Evolutionary conservation across 2,888 invertebrate genomes (phyloP), one percentile per base, ranked within the genome.

Genomic region (Brachypalpus laphriformis): DNA sequence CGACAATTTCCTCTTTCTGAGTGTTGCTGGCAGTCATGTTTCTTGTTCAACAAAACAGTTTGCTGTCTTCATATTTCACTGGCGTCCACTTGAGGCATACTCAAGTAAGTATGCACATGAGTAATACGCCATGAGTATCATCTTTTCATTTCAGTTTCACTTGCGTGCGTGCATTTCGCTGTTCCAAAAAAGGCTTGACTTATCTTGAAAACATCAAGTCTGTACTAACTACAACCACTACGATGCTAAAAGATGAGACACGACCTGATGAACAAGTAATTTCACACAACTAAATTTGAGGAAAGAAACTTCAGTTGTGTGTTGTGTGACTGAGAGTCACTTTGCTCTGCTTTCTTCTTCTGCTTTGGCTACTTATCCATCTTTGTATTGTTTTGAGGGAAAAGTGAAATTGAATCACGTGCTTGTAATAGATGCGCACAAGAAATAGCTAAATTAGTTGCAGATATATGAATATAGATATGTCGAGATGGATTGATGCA

Each of bases 401-500:
- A 83, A 85, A 85, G 83, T 85, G 83, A 85, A 85, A 85, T 85
- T 80, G 70, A 80, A 65, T 80, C 83, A 85, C 83, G 80, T 75
- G 83, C 72, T 28, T 9, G 22, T 47, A 68, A 78, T 66, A 68
- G 72, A 72, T 68, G 66, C 75, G 57, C 70, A 80, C 74, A 57
- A 77, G 65, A 72, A 61, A 51, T 45, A 22, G n/a, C 77, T 77
- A 74, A 80, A 57, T 70, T 70, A 61, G 47, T 59, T 72, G 34
- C 37, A 57, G 63, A 70, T 75, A 31, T 20, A 8, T 34, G 25
- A 14, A 22, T 40, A 31, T 40, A n/a, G 14, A 40, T 14, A 40
- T 22, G 49, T 66, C 31, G 49, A 71, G 56, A 37, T 54, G 63
- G 20, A 49, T 28, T 57, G 11, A 20, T 22, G 34, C 47, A n/a